Evolutionary conservation across 2,888 invertebrate genomes (phyloP).

Genomic region (Fragum sueziense): DNA sequence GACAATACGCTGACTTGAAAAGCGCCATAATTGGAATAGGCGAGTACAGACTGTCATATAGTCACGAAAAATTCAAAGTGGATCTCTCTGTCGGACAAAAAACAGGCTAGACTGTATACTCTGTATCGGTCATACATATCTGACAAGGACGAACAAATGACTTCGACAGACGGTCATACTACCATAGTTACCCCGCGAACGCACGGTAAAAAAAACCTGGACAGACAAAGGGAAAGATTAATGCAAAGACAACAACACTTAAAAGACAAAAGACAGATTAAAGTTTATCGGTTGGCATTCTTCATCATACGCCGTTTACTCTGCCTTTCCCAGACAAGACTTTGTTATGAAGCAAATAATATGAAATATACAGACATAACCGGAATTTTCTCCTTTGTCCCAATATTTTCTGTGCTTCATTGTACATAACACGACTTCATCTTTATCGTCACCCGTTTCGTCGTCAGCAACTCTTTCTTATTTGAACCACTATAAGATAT

Average conservation of each 20-base stretch:
- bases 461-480: too few species aligned
- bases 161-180: neutral
- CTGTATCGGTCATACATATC: neutral
- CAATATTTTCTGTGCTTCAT: too few species aligned
- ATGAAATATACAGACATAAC: too few species aligned
- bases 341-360: too few species aligned
- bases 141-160: too few species aligned
- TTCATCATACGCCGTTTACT: too few species aligned
- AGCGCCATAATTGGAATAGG: constrained; percentile 18
- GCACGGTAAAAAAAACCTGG: neutral
- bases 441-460: too few species aligned
- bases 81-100: constrained; percentile 17
- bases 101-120: constrained; percentile 4
- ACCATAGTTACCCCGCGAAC: neutral
- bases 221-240: neutral
- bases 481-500: too few species aligned
- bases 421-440: too few species aligned
- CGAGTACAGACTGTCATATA: neutral
- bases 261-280: neutral
- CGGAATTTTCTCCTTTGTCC: too few species aligned
- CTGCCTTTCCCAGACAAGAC: too few species aligned
- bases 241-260: neutral
- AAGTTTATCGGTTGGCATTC: too few species aligned
- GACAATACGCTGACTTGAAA: constrained; percentile 21
- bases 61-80: constrained; percentile 18